These are phyloP conservation scores for Proisotoma minuta DNA, from an alignment of 2,888 invertebrate genomes.

Conservation along the genomic window DNA sequence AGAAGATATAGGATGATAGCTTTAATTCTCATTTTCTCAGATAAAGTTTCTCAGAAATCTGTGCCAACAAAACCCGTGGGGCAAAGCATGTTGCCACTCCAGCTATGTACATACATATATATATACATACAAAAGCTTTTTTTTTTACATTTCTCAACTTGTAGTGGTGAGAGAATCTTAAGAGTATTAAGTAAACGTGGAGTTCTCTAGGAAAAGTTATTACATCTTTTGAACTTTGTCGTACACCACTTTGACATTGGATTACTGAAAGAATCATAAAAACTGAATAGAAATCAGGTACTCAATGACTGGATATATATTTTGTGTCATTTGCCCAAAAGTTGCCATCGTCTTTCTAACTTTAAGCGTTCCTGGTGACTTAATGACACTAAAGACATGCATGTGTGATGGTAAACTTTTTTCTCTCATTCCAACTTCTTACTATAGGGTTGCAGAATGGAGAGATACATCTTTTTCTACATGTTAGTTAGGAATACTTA, in stretches of 20 bases:
- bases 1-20: slow-evolving; percentile 11
- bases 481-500: too few relatives aligned
- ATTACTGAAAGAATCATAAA: slow-evolving; percentile 9
- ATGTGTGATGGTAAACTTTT: background rate
- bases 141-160: background rate
- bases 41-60: slow-evolving; percentile 12
- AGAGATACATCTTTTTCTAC: background rate
- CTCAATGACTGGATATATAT: background rate
- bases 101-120: background rate
- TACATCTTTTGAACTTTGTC: background rate
- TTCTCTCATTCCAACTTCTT: background rate
- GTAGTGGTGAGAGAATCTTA: too few relatives aligned
- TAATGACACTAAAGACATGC: background rate
- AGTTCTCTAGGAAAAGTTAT: slow-evolving; percentile 2
- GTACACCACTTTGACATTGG: slow-evolving; percentile 7
- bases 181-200: too few relatives aligned
- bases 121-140: background rate
- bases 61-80: slow-evolving; percentile 1
- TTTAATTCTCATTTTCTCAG: slow-evolving; percentile 15
- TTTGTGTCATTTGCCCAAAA: background rate
- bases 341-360: background rate
- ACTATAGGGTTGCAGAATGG: background rate
- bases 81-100: background rate
- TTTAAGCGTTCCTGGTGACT: background rate
- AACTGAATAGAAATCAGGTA: slow-evolving; percentile 9